Conservation (phyloP, 2,888 invertebrate species). For the Smittia sp. region DNA sequence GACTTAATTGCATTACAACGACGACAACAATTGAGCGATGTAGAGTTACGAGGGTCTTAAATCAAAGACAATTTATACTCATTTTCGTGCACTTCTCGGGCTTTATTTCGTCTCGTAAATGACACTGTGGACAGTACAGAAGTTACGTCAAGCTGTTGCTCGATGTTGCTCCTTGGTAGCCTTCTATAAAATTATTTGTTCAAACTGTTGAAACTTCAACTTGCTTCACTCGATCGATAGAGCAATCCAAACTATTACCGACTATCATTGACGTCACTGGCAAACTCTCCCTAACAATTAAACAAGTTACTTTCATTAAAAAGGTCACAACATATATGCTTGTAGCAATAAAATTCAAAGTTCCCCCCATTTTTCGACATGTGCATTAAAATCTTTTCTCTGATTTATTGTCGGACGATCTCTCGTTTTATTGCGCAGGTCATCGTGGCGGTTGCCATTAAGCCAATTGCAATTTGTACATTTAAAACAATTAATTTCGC, state of each 20-base stretch:
- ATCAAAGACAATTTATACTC: constrained; percentile 17
- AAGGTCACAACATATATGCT: constrained; percentile 22
- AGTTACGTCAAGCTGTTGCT: too few relatives aligned
- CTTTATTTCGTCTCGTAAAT: too few relatives aligned
- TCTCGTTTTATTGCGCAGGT: constrained; percentile 25
- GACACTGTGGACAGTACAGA: too few relatives aligned
- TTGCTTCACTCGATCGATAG: too few relatives aligned
- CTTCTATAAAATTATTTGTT: too few relatives aligned
- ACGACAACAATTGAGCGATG: background rate
- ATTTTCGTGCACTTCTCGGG: background rate
- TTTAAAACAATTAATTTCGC: constrained; percentile 35
- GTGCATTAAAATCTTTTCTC: background rate
- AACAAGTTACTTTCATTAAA: constrained; percentile 1
- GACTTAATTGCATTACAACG: background rate
- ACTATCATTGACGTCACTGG: too few relatives aligned
- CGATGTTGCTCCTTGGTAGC: too few relatives aligned
- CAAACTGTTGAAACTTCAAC: background rate
- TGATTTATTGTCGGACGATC: background rate
- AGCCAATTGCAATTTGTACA: background rate
- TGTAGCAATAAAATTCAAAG: background rate
- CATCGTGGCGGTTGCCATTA: constrained; percentile 17
- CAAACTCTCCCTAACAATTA: too few relatives aligned
- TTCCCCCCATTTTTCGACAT: constrained; percentile 11
- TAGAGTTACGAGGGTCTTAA: background rate
- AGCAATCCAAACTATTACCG: too few relatives aligned